These are phyloP conservation scores for Teleiodes luculella DNA, from an alignment of 2,888 invertebrate genomes.

Conservation along the genomic window DNA sequence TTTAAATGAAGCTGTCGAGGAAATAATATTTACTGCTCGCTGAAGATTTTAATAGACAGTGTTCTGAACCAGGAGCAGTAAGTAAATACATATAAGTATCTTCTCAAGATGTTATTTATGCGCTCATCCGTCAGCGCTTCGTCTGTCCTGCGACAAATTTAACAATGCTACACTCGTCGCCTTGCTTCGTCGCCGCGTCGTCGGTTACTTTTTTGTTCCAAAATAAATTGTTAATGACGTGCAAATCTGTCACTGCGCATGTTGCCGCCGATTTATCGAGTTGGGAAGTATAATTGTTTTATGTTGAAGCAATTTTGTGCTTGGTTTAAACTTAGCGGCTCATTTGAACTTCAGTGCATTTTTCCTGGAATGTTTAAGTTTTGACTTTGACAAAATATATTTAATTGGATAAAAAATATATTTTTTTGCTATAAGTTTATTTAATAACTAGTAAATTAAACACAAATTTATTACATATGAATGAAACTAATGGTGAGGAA, in stretches of 20 bases:
- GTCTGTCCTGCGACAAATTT: conserved; percentile 65
- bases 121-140: conserved; percentile 56
- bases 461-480: too few relatives aligned
- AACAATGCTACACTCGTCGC: conserved; percentile 59
- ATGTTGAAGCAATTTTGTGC: conserved; percentile 22
- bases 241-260: conserved; percentile 66
- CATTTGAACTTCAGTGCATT: not conserved
- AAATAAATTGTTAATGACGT: conserved; percentile 61
- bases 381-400: too few relatives aligned
- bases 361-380: too few relatives aligned
- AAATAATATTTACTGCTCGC: conserved; percentile 69
- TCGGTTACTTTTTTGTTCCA: conserved; percentile 25
- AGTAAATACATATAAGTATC: not conserved
- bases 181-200: conserved; percentile 36
- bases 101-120: conserved; percentile 54
- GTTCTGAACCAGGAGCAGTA: not conserved
- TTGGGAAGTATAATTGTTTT: conserved; percentile 48
- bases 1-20: conserved; percentile 76
- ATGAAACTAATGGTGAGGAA: not conserved
- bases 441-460: too few relatives aligned
- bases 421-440: too few relatives aligned
- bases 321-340: conserved; percentile 1
- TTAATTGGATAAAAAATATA: too few relatives aligned
- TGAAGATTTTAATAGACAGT: conserved; percentile 41
- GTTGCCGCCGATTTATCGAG: conserved; percentile 58